These are phyloP conservation scores for Amblyopsis rosae DNA, from an alignment of 2,113 vertebrate genomes.

Conservation along the genomic window DNA sequence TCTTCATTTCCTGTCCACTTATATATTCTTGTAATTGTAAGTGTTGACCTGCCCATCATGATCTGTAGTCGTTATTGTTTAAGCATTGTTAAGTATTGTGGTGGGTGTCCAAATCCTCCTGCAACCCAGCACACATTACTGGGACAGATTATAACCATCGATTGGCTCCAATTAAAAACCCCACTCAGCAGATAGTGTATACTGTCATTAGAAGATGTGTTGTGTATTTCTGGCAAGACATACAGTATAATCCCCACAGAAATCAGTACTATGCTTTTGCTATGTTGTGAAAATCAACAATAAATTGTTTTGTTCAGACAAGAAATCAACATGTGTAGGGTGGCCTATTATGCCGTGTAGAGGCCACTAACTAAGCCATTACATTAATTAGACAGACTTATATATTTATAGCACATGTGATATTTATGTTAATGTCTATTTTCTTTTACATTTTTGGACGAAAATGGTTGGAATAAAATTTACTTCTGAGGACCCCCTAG, in stretches of 20 bases:
- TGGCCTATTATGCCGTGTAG: no score
- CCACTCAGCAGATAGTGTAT: conserved; percentile 40
- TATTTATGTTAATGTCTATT: no score
- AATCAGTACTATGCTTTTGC: conserved; percentile 1
- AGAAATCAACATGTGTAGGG: no score
- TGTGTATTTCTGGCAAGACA: conserved; percentile 24
- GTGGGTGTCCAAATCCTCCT: conserved; percentile 20
- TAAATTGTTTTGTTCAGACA: neutral
- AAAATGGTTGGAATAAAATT: no score
- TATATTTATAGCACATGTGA: no score
- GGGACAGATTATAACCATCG: conserved; percentile 29
- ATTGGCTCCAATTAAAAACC: conserved; percentile 23
- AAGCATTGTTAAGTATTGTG: conserved; percentile 27
- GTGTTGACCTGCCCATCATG: conserved; percentile 11
- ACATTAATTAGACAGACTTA: no score
- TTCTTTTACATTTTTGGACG: no score
- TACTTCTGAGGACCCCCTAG: no score
- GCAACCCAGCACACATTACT: conserved; percentile 36
- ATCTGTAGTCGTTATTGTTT: conserved; percentile 11
- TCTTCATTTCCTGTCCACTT: no score
- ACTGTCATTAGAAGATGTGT: conserved; percentile 24
- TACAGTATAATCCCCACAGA: conserved; percentile 4
- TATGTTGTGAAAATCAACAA: neutral
- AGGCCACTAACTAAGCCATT: no score
- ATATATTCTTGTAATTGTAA: neutral